Conservation (phyloP, 1,140 invertebrate genomes). For the Acromyrmex charruanus region DNA sequence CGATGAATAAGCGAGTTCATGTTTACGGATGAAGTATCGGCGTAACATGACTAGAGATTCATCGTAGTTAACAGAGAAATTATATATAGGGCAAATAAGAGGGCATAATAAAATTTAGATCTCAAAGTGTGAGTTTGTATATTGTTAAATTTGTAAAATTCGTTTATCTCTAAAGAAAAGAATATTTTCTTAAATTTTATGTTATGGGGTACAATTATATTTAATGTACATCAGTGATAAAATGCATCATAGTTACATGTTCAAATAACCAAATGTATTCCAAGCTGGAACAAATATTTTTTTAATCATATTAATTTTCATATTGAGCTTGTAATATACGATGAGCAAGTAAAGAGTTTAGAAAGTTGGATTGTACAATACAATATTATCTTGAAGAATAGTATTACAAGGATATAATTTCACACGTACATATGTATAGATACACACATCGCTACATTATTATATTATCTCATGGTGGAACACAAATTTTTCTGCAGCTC, state of each 20-base stretch:
- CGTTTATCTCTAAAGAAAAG: neutral
- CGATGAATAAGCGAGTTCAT: conserved; percentile 54
- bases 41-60: conserved; percentile 27
- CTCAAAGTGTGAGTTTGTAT: neutral
- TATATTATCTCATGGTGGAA: neutral
- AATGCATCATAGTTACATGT: neutral
- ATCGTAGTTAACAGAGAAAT: conserved; percentile 51
- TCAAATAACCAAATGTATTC: neutral
- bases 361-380: neutral
- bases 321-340: neutral
- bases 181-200: neutral
- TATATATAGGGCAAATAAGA: neutral
- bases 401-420: neutral
- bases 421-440: neutral
- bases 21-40: conserved; percentile 6
- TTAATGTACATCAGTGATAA: neutral
- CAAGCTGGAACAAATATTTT: neutral
- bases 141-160: neutral
- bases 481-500: neutral
- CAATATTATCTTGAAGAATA: neutral
- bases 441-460: neutral
- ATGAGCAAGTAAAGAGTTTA: conserved; percentile 5
- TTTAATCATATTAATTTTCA: neutral
- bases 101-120: neutral
- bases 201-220: no score